Conservation (phyloP, 2,113 vertebrate genomes). For the Parus major region DNA sequence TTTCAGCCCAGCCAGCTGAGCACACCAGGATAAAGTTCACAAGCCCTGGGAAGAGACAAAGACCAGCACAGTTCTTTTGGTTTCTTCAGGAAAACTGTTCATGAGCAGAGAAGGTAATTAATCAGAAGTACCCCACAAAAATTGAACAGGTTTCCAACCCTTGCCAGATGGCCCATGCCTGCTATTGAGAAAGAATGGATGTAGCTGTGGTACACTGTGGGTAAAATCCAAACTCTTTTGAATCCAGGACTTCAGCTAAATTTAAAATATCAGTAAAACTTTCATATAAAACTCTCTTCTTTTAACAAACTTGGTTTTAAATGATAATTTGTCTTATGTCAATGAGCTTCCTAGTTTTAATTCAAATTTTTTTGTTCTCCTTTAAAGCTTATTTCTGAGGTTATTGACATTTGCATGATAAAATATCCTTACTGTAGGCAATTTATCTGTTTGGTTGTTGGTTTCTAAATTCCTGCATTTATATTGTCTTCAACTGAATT, state of each 20-base stretch:
- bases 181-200: background rate
- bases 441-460: background rate
- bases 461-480: background rate
- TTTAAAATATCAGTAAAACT: background rate
- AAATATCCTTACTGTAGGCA: background rate
- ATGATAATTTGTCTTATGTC: background rate
- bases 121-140: background rate
- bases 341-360: background rate
- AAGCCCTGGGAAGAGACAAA: constrained; percentile 35
- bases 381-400: background rate
- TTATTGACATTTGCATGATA: background rate
- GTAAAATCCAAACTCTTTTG: background rate
- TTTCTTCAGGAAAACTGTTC: constrained; percentile 49
- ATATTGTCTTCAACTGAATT: background rate
- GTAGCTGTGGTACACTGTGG: background rate
- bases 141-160: background rate
- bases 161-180: background rate
- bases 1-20: constrained; percentile 30
- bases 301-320: background rate
- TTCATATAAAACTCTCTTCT: background rate
- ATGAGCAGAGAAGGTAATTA: constrained; percentile 44
- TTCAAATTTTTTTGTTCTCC: background rate
- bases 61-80: constrained; percentile 29
- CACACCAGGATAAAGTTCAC: background rate
- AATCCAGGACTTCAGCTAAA: background rate